Conservation (phyloP, 2,888 invertebrate species). For the Agapostemon virescens region DNA sequence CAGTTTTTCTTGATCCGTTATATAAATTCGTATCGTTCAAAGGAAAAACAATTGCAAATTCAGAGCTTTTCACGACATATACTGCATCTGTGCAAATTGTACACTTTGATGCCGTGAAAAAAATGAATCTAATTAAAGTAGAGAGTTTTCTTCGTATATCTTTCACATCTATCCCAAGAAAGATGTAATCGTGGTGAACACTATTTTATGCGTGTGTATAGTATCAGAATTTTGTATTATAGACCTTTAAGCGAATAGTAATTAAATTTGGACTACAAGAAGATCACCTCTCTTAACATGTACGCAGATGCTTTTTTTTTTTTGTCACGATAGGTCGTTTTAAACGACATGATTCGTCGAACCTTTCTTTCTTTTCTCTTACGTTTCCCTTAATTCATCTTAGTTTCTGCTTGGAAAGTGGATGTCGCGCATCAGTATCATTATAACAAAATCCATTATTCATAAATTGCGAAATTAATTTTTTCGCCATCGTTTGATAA, state of each 20-base stretch:
- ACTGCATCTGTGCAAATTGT: neutral
- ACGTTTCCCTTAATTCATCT: conserved; percentile 29
- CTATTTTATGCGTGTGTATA: neutral
- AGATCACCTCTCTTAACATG: conserved; percentile 52
- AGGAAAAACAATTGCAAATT: neutral
- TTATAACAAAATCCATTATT: conserved; percentile 73
- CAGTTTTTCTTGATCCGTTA: neutral
- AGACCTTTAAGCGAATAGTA: conserved; percentile 16
- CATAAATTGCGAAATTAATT: conserved; percentile 68
- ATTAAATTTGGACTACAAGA: conserved; percentile 26
- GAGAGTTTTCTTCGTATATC: neutral
- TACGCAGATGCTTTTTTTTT: conserved; percentile 45
- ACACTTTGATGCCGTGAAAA: neutral
- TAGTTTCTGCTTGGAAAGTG: conserved; percentile 46
- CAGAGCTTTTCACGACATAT: neutral
- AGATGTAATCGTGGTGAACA: conserved; percentile 4
- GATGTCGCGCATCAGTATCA: conserved; percentile 62
- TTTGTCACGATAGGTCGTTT: conserved; percentile 42
- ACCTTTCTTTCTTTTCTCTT: conserved; percentile 22
- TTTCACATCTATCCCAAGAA: neutral
- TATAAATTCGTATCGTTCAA: neutral
- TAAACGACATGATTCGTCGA: conserved; percentile 40
- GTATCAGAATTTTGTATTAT: conserved; percentile 22
- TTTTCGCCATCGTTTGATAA: conserved; percentile 48
- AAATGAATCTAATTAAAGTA: neutral